Evolutionary conservation across 1,140 invertebrate species (phyloP).

Genomic region (Maconellicoccus hirsutus): DNA sequence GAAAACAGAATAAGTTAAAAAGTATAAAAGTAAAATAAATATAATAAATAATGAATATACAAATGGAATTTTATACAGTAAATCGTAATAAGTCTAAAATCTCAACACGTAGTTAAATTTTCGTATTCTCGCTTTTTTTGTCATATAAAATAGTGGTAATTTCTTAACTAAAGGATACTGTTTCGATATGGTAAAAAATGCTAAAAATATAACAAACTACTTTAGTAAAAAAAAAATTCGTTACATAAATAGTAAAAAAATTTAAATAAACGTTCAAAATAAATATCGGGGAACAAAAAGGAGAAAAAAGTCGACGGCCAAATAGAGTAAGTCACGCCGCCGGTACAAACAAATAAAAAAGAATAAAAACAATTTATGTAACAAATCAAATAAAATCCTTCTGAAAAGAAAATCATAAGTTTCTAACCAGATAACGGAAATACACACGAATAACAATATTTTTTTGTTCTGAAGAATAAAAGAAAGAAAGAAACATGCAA

Average conservation of each 20-base stretch:
- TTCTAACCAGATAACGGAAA: background rate
- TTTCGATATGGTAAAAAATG: slow-evolving; percentile 9
- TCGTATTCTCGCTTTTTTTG: background rate
- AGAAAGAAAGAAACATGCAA: background rate
- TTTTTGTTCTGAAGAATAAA: slow-evolving; percentile 6
- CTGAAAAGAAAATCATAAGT: background rate
- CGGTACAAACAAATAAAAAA: background rate
- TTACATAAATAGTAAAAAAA: slow-evolving; percentile 13
- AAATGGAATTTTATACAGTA: slow-evolving; percentile 15
- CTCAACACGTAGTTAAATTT: background rate
- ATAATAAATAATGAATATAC: slow-evolving; percentile 21
- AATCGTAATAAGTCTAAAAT: background rate
- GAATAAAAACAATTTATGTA: background rate
- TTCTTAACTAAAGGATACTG: background rate
- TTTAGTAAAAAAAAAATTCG: background rate
- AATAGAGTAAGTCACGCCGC: background rate
- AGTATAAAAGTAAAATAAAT: slow-evolving; percentile 16
- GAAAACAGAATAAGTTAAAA: slow-evolving; percentile 16
- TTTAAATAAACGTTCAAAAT: slow-evolving; percentile 7
- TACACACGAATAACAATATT: background rate
- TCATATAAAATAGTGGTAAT: background rate
- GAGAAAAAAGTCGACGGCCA: background rate
- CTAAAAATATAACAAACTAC: slow-evolving; percentile 12
- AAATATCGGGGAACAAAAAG: background rate
- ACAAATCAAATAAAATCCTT: slow-evolving; percentile 11